Conservation (phyloP, 2,113 vertebrate species). For the Electrona antarctica region DNA sequence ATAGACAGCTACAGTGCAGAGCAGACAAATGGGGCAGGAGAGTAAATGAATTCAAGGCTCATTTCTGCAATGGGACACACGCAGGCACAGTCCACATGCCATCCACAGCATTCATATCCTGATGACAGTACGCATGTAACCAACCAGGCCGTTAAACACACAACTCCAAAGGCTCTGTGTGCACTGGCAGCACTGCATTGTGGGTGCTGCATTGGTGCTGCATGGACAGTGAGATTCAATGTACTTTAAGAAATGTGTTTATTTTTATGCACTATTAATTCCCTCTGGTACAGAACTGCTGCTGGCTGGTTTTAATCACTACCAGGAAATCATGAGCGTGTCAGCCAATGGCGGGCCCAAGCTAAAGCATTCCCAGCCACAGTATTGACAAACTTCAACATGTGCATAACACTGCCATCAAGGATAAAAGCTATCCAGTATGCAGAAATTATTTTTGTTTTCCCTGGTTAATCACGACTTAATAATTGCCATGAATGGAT, state of each 20-base stretch:
- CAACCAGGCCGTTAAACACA: conserved; percentile 7
- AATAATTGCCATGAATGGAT: conserved; percentile 8
- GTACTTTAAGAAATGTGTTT: conserved; percentile 41
- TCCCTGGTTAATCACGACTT: conserved; percentile 20
- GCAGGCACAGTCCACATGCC: not conserved
- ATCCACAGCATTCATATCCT: conserved; percentile 11
- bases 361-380: conserved; percentile 19
- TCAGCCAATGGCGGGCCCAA: conserved; percentile 12
- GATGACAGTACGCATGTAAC: not conserved
- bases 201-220: not conserved
- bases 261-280: conserved; percentile 46
- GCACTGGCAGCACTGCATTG: not conserved
- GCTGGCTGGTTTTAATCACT: conserved; percentile 44
- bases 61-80: conserved; percentile 19
- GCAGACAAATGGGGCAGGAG: conserved; percentile 29
- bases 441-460: not conserved
- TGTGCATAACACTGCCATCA: conserved; percentile 27
- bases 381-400: conserved; percentile 23
- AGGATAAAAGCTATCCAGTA: conserved; percentile 32
- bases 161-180: not conserved
- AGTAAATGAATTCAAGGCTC: conserved; percentile 34
- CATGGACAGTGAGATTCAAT: conserved; percentile 30
- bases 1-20: conserved; percentile 19
- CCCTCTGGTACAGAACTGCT: conserved; percentile 29
- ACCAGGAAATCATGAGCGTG: conserved; percentile 24